A percentile compares a stretch with the other conserved stretches of the same genome.
Evolutionary conservation across 1,140 invertebrate species (phyloP).

Genomic region (Amyelois transitella): DNA sequence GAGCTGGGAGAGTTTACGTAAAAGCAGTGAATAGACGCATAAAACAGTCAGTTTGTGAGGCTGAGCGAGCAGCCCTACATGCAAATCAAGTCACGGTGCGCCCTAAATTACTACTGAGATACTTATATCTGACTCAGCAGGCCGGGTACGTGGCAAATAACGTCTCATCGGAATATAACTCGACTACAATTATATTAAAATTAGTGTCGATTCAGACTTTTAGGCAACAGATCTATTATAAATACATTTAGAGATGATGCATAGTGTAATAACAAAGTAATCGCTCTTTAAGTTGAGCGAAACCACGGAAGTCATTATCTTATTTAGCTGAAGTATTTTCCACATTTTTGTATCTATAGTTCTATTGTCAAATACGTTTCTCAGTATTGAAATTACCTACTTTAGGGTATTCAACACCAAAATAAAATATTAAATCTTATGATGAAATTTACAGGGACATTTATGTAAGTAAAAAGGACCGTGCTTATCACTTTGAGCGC

Average conservation of each 20-base stretch:
- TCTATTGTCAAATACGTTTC: too few species aligned
- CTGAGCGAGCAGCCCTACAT: conserved; percentile 49
- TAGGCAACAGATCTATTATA: conserved; percentile 56
- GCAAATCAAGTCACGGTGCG: conserved; percentile 68
- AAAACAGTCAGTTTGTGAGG: conserved; percentile 42
- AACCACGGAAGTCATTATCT: conserved; percentile 13
- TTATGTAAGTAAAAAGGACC: too few species aligned
- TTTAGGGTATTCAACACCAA: too few species aligned
- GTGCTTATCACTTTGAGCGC: too few species aligned
- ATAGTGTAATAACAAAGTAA: conserved; percentile 22
- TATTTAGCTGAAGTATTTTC: conserved; percentile 9
- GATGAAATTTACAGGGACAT: too few species aligned
- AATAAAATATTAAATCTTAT: too few species aligned
- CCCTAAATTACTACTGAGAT: conserved; percentile 57
- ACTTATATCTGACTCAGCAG: conserved; percentile 44
- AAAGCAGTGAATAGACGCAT: conserved; percentile 51
- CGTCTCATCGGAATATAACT: conserved; percentile 49
- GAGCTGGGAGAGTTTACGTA: conserved; percentile 35
- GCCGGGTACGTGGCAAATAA: conserved; percentile 51
- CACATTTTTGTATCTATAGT: too few species aligned
- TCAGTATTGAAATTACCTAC: too few species aligned
- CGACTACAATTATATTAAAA: conserved; percentile 49
- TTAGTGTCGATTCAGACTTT: conserved; percentile 36
- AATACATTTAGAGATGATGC: conserved; percentile 51
- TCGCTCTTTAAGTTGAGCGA: conserved; percentile 17